These are phyloP conservation scores for Lysandra coridon DNA, from an alignment of 2,888 invertebrate genomes.

Conservation along the genomic window DNA sequence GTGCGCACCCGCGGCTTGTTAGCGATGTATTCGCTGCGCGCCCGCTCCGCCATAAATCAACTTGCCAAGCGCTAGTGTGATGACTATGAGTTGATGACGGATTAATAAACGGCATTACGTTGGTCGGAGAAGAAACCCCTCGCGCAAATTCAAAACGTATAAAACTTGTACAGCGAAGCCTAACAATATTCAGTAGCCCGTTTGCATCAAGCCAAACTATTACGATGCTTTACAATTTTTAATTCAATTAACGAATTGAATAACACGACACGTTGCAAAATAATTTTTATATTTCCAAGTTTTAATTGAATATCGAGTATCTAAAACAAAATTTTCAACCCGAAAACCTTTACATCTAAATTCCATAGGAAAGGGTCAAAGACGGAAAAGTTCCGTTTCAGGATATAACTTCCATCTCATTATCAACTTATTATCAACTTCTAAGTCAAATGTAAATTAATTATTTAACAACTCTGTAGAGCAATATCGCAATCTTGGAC, in stretches of 20 bases:
- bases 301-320: no score
- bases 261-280: not conserved
- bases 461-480: not conserved
- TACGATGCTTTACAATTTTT: not conserved
- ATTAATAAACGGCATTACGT: no score
- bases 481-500: not conserved
- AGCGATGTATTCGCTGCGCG: no score
- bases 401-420: not conserved
- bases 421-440: not conserved
- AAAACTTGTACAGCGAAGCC: not conserved
- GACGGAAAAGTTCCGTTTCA: not conserved
- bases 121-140: no score
- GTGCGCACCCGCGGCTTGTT: no score
- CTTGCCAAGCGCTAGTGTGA: no score
- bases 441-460: not conserved
- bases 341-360: not conserved
- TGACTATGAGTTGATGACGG: no score
- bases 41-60: no score
- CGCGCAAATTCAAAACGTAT: no score
- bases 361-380: not conserved
- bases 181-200: not conserved
- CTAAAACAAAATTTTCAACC: no score
- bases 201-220: not conserved
- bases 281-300: no score
- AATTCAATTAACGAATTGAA: not conserved